Evolutionary conservation across 2,797 vertebrate genomes (phyloP), one percentile per base, ranked within the genome.

Genomic region (Anguilla marmorata): DNA sequence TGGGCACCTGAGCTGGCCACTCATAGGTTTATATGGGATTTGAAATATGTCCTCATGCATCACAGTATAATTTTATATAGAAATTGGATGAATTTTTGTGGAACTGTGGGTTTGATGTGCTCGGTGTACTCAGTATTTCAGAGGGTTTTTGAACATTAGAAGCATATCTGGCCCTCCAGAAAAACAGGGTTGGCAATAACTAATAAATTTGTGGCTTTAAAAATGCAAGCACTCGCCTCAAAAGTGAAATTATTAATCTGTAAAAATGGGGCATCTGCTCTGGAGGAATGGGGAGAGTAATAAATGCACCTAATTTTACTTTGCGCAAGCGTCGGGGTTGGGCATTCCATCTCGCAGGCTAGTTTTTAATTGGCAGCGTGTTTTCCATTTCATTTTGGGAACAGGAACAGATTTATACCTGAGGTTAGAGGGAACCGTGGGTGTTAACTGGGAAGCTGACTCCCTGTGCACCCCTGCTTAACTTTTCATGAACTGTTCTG

Each of bases 381-480:
- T 37, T 74, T 74, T 74, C 5, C 30, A 33, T n/a, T 74, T 74
- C 27, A 74, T 33, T 79, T 37, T 79, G 5, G 21, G 45, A 50
- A n/a, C 21, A 11, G 45, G 21, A 82, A 21, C 7, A 50, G 41
- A 9, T 24, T 50, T 21, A 50, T 24, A 50, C 19, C 41, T 82
- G 79, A 82, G 24, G 79, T 24, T n/a, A 24, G 79, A 30, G 7
- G 66, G n/a, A 72, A 2, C 79, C 2, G 6, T 45, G 21, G 79
- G 33, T 72, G 69, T 27, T 14, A 79, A 41, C 27, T 33, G 72
- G 72, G 30, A 9, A 74, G 37, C 14, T 82, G 56, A 63, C 63
- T 9, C 11, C 85, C 82, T 85, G 86, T 86, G 69, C 83, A 50
- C 80, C 12, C 30, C 63, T 85, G 21, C n/a, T 48, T 88, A 76